These are phyloP conservation scores for Dermolepida albohirtum DNA, from an alignment of 2,888 invertebrate species.

Conservation along the genomic window DNA sequence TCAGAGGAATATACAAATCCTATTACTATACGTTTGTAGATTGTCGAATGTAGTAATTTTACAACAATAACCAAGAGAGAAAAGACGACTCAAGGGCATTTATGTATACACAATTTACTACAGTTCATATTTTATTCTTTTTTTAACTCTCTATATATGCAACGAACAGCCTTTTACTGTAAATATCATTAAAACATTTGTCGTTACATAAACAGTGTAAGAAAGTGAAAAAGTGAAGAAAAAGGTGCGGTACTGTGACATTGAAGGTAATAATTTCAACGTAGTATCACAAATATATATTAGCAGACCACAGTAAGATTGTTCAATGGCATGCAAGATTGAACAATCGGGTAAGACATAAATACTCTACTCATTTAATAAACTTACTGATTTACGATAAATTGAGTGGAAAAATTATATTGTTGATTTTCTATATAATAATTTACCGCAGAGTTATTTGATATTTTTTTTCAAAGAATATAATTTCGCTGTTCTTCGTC, in stretches of 20 bases:
- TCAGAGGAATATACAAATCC: too few relatives aligned
- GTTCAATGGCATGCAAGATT: conserved; percentile 49
- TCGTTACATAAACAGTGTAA: too few relatives aligned
- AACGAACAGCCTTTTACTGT: too few relatives aligned
- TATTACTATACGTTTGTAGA: too few relatives aligned
- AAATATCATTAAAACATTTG: too few relatives aligned
- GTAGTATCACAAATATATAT: background rate
- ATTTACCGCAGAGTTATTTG: conserved; percentile 23
- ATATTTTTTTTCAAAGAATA: background rate
- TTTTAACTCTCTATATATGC: too few relatives aligned
- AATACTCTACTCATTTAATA: conserved; percentile 43
- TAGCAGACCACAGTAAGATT: conserved; percentile 31
- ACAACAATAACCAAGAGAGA: too few relatives aligned
- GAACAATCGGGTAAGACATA: conserved; percentile 48
- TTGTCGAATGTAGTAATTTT: too few relatives aligned
- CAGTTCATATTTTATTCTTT: too few relatives aligned
- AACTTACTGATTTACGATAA: conserved; percentile 28
- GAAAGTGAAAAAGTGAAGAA: too few relatives aligned
- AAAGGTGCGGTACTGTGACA: conserved; percentile 1
- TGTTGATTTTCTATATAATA: conserved; percentile 19
- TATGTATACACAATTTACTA: too few relatives aligned
- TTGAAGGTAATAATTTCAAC: background rate
- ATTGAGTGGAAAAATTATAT: conserved; percentile 38
- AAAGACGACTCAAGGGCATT: too few relatives aligned
- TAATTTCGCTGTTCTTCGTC: background rate